These are phyloP conservation scores for Cataglyphis livida DNA, from an alignment of 2,888 invertebrate genomes.

Conservation along the genomic window DNA sequence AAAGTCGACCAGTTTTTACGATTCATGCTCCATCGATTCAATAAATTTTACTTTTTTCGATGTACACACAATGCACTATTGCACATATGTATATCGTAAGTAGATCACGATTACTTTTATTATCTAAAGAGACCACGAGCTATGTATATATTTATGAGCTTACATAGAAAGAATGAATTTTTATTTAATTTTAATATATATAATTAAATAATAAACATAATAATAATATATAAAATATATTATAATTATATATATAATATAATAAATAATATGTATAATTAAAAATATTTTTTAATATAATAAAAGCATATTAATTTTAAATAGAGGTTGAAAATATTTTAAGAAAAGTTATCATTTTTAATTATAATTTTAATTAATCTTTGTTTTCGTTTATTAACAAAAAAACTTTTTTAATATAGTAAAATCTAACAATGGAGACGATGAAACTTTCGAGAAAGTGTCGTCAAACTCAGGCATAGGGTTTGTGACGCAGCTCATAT, in stretches of 20 bases:
- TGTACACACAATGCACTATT: background rate
- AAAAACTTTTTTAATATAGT: background rate
- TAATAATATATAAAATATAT: too few relatives aligned
- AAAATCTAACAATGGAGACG: background rate
- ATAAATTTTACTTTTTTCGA: slow-evolving; percentile 21
- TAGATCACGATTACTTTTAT: slow-evolving; percentile 29
- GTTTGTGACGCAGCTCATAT: slow-evolving; percentile 15
- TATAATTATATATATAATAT: too few relatives aligned
- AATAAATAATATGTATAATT: background rate
- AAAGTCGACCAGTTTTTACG: slow-evolving; percentile 33
- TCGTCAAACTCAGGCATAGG: slow-evolving; percentile 17
- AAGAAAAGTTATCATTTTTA: background rate
- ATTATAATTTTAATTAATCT: slow-evolving; percentile 11
- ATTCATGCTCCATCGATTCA: slow-evolving; percentile 24
- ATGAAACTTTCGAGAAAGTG: slow-evolving; percentile 50
- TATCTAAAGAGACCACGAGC: background rate
- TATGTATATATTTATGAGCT: background rate
- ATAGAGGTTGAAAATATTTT: background rate
- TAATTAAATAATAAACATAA: background rate
- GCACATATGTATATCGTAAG: background rate
- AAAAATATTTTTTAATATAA: background rate
- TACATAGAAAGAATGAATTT: background rate
- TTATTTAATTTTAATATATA: background rate
- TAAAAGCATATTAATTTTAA: background rate
- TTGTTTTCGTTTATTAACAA: background rate